These are phyloP conservation scores for Danio choprae DNA, from an alignment of 2,797 vertebrate genomes.

Conservation along the genomic window DNA sequence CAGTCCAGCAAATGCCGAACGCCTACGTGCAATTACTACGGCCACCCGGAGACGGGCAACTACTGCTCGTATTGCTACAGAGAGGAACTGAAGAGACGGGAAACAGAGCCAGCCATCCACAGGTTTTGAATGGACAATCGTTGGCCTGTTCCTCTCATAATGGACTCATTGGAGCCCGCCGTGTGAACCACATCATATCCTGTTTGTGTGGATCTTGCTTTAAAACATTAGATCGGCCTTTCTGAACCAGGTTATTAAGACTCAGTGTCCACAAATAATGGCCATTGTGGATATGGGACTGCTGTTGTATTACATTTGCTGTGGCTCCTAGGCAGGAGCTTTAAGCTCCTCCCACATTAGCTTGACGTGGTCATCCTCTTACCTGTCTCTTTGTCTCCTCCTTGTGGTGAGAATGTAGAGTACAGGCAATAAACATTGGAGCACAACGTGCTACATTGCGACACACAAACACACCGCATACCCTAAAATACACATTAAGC, in stretches of 20 bases:
- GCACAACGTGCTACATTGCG: slow-evolving; percentile 35
- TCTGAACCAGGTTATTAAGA: slow-evolving; percentile 26
- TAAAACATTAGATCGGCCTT: slow-evolving; percentile 38
- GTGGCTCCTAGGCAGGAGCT: slow-evolving; percentile 74
- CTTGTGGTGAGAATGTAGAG: slow-evolving; percentile 74
- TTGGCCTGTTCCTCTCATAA: slow-evolving; percentile 28
- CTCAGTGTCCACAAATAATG: slow-evolving; percentile 23
- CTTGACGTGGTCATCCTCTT: slow-evolving; percentile 53
- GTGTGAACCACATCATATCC: slow-evolving; percentile 32
- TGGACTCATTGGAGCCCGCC: slow-evolving; percentile 12
- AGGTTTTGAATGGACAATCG: slow-evolving; percentile 82
- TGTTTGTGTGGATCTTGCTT: slow-evolving; percentile 39
- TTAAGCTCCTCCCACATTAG: slow-evolving; percentile 59
- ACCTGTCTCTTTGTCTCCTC: slow-evolving; percentile 66
- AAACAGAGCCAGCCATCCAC: slow-evolving; percentile 83
- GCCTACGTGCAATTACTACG: slow-evolving; percentile 91
- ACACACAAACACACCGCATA: slow-evolving; percentile 45
- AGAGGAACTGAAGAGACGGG: slow-evolving; percentile 88
- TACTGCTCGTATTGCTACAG: slow-evolving; percentile 96
- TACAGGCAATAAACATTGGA: slow-evolving; percentile 61
- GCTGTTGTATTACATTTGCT: slow-evolving; percentile 72
- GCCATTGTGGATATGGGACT: slow-evolving; percentile 47
- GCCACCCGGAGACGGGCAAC: slow-evolving; percentile 93
- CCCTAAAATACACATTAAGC: slow-evolving; percentile 65
- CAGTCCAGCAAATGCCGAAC: slow-evolving; percentile 92